These are phyloP conservation scores for Anoplolepis gracilipes DNA, from an alignment of 1,140 invertebrate genomes.

Conservation along the genomic window DNA sequence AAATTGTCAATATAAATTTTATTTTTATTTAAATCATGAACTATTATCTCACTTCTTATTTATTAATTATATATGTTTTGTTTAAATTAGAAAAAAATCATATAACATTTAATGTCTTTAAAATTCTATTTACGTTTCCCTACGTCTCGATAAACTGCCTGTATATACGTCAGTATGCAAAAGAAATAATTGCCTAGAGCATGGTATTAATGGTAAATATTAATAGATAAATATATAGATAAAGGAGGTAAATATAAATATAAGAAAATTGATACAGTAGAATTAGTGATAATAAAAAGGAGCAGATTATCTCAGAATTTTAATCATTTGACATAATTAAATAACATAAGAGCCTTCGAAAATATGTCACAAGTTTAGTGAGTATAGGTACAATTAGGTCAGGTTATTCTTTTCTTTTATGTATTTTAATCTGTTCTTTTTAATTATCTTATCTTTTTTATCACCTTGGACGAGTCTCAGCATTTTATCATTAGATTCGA, in stretches of 20 bases:
- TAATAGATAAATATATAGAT: neutral
- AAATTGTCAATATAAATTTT: neutral
- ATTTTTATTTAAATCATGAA: neutral
- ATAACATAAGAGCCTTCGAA: slow-evolving; percentile 6
- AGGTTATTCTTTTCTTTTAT: neutral
- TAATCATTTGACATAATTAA: neutral
- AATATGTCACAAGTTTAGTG: no score
- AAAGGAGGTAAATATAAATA: no score
- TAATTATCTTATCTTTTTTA: slow-evolving; percentile 63
- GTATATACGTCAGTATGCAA: no score
- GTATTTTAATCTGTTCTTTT: slow-evolving; percentile 44
- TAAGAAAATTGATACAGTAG: neutral
- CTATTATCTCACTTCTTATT: neutral
- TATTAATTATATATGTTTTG: neutral
- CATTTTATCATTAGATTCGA: neutral
- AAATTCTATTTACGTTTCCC: neutral
- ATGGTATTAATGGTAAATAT: no score
- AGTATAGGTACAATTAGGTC: slow-evolving; percentile 4
- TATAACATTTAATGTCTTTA: neutral
- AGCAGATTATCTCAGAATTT: neutral
- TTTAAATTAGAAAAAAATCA: neutral
- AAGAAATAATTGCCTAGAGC: no score
- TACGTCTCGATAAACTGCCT: no score
- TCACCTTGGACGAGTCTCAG: slow-evolving; percentile 12
- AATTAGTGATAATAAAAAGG: neutral